A percentile compares a stretch with the other conserved stretches of the same genome.
Conservation (phyloP, 53 echinoderm and acorn worm genomes). For the Stichopus horrens region DNA sequence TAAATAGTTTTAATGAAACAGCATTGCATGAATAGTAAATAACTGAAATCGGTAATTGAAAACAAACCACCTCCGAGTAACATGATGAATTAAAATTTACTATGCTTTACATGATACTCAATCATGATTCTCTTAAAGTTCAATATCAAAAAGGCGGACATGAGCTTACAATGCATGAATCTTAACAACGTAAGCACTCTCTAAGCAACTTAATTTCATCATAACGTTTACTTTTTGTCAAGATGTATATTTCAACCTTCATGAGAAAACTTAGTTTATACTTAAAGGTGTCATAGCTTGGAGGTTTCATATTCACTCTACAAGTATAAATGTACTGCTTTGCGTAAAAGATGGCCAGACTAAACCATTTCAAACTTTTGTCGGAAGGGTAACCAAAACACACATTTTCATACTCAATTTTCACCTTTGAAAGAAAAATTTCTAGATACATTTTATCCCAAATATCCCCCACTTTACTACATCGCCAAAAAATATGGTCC, state of each 20-base stretch:
- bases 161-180: no score
- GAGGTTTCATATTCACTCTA: not conserved
- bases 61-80: no score
- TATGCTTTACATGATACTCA: no score
- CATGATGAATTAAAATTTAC: no score
- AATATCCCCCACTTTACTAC: not conserved
- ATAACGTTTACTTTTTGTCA: not conserved
- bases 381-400: constrained; percentile 14
- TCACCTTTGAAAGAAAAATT: not conserved
- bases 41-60: no score
- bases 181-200: no score
- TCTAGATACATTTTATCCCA: not conserved
- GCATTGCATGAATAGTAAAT: no score
- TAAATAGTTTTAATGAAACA: no score
- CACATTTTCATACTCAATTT: not conserved
- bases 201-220: no score
- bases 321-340: constrained; percentile 1
- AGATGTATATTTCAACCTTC: not conserved
- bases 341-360: constrained; percentile 8
- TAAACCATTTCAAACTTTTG: not conserved
- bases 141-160: no score
- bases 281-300: not conserved
- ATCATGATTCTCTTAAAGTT: no score
- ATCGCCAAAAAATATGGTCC: not conserved
- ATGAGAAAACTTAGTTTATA: not conserved